phyloP scores from a whole-genome alignment of 2,113 vertebrate species.

The Lophotis ruficrista region DNA sequence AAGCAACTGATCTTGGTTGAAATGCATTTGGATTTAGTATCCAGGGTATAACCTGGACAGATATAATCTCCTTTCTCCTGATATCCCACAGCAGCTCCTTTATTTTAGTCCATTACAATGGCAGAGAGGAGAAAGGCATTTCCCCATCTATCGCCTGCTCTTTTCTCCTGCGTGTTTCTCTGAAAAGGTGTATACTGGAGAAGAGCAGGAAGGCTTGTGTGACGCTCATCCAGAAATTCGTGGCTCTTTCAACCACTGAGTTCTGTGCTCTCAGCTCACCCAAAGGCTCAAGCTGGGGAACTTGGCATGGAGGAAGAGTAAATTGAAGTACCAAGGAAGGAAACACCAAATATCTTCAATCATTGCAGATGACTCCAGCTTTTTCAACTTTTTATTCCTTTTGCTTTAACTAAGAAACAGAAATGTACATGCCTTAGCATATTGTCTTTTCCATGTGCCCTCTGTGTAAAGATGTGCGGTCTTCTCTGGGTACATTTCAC shows the following conservation, averaged over 20 bases:
- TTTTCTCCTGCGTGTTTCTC: neutral
- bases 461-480: neutral
- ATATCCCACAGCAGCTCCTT: conserved; percentile 8
- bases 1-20: conserved; percentile 65
- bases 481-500: neutral
- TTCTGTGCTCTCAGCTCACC: neutral
- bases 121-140: neutral
- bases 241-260: neutral
- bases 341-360: neutral
- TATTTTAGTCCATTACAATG: conserved; percentile 34
- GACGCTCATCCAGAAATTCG: neutral
- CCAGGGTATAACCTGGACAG: conserved; percentile 1
- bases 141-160: neutral
- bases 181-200: neutral
- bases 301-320: neutral
- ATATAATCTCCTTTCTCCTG: conserved; percentile 10
- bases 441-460: neutral
- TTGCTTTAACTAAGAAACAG: neutral
- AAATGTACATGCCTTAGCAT: neutral
- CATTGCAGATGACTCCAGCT: neutral
- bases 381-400: neutral
- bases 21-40: conserved; percentile 34
- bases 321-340: neutral
- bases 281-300: neutral
- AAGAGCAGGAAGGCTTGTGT: neutral